Evolutionary conservation across 2,797 vertebrate species (phyloP).

Genomic region (Selene dorsalis): DNA sequence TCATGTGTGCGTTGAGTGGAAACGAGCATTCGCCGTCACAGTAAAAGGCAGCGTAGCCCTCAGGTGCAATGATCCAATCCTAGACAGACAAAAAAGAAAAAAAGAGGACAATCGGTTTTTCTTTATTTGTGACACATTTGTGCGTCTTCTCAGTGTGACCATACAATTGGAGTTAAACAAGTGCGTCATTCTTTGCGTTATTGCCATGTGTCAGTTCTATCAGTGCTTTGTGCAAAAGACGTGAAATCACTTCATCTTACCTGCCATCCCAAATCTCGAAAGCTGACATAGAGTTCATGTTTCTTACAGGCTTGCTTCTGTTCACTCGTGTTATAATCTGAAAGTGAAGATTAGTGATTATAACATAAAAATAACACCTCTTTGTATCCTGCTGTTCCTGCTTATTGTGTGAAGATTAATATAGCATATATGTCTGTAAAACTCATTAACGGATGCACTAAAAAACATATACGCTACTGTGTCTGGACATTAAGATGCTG

Average conservation of each 20-base stretch:
- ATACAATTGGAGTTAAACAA: not conserved
- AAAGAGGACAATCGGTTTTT: not conserved
- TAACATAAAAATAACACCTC: not conserved
- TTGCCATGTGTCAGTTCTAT: not conserved
- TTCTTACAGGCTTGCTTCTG: constrained; percentile 99
- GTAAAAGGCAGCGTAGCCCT: constrained; percentile 98
- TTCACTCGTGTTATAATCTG: constrained; percentile 97
- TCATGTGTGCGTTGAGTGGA: constrained; percentile 99
- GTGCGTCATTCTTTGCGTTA: not conserved
- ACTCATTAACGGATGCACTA: not conserved
- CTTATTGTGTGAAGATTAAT: not conserved
- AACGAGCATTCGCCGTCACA: constrained; percentile 99
- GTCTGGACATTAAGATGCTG: not conserved
- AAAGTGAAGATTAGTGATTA: constrained; percentile 34
- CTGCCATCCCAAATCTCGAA: constrained; percentile 99
- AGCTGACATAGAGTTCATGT: constrained; percentile 99
- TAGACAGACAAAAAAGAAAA: constrained; percentile 63
- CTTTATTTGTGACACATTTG: constrained; percentile 11
- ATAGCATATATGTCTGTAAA: not conserved
- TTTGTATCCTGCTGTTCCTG: not conserved
- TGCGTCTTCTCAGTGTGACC: not conserved
- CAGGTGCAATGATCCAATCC: constrained; percentile 99
- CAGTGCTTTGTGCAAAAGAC: not conserved
- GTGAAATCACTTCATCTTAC: constrained; percentile 75
- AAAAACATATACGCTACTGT: not conserved